Evolutionary conservation across 2,113 vertebrate species (phyloP), one percentile per base, ranked within the genome.

Genomic region (Donacobius atricapilla): DNA sequence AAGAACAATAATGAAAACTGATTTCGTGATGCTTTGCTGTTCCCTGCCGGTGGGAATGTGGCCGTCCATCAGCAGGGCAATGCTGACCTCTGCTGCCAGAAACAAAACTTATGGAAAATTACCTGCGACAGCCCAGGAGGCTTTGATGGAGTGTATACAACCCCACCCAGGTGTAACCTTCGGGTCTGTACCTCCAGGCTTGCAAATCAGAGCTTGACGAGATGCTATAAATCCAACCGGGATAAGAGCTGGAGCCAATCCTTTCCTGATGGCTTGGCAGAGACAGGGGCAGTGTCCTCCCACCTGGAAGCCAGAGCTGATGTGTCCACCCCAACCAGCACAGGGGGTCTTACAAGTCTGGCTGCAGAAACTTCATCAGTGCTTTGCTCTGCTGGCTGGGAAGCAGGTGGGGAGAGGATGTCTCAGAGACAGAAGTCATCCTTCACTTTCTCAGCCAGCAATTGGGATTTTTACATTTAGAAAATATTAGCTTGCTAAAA

Each of bases 21-120:
- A 15, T 72, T 48, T 66, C 17, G 27, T 0, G 0, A 10, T 30
- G 72, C 57, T 95, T 56, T 44, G 85, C 58, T 44, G 64, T n/a
- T 83, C 60, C 48, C 92, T 93, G 58, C 69, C 70, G 71, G 60
- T 68, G 35, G 16, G 28, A 53, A 15, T 3, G 3, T 1, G 45
- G 22, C 47, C 84, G 77, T 61, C 94, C 93, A 96, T 97, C 77
- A 96, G 96, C 94, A 97, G 93, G 92, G 75, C 96, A 97, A 98
- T 93, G 96, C 96, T 98, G 98, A 97, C 98, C 98, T 97, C 98
- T 98, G 97, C 95, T 98, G 98, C 90, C 19, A 37, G 91, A 60
- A 86, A 56, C 39, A 83, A 93, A 94, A 97, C 97, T 66, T 44
- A 75, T 57, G 73, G 31, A 60, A 82, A 81, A 5, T 9, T 6